Base-by-base conservation (phyloP, 2,888 invertebrate genomes). In the Rosalia funebris region DNA sequence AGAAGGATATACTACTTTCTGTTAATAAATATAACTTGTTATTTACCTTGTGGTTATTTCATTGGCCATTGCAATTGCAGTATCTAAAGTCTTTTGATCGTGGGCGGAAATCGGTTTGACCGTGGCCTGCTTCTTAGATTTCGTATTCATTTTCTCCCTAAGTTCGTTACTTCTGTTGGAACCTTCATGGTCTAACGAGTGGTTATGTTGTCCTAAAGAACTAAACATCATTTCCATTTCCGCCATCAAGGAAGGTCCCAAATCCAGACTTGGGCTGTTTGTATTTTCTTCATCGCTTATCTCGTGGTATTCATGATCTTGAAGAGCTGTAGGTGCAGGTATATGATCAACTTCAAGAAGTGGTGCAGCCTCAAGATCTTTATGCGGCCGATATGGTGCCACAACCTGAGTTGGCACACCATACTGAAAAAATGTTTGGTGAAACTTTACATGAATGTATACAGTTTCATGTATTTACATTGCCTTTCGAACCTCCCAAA, bases 41-140 rank as follows among this genome's bases (percentile, higher is more conserved):
- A n/a, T n/a, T 1, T 60, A 73, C 69, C 79, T 75, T 16, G 78
- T 77, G 17, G 94, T 95, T 61, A 96, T 87, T 82, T 96, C 95
- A 80, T 95, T 95, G 14, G 96, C 96, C 83, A 96, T 87, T 52
- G 95, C 95, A 63, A 96, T 95, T 0, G 96, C 97, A 14, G 92
- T 92, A 73, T 97, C 94, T 61, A 98, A 84, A 5, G 94, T 93
- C 80, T 90, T 93, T 79, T 95, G 91, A 76, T 97, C 97, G 62
- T 95, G 91, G 0, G 95, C 92, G 9, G 96, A 96, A 83, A 98
- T 96, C 1, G 91, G 94, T 80, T 96, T 97, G 77, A 96, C 91
- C 0, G 88, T 84, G 16, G 84, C 83, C 57, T 80, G 80, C 68
- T 82, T 82, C 32, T 77, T 74, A 45, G 69, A 81, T 79, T 76